Conservation (phyloP, 2,888 invertebrate genomes). For the Luperina nickerlii region DNA sequence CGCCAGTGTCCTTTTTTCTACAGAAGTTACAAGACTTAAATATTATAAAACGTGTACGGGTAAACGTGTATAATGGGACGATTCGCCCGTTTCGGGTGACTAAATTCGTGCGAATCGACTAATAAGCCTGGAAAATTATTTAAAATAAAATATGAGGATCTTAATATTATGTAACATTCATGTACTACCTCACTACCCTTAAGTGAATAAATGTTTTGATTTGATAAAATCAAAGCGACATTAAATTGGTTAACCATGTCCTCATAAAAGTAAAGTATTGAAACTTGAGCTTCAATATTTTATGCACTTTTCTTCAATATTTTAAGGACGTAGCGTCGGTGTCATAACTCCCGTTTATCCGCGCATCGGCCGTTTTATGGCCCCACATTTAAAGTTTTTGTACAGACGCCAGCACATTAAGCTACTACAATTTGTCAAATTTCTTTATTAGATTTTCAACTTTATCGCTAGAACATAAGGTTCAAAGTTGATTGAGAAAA, state of each 20-base stretch:
- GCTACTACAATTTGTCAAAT: too few relatives aligned
- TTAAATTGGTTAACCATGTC: background rate
- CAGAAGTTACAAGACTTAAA: too few relatives aligned
- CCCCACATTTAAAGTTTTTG: slow-evolving; percentile 68
- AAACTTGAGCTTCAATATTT: background rate
- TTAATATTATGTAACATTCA: background rate
- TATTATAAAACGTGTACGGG: too few relatives aligned
- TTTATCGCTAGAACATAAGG: too few relatives aligned
- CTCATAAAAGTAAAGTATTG: background rate
- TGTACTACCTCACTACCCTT: background rate
- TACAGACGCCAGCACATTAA: too few relatives aligned
- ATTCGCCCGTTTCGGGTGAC: background rate
- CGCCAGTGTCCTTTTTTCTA: too few relatives aligned
- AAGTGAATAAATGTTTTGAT: background rate
- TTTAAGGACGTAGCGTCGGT: background rate
- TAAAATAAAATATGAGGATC: background rate
- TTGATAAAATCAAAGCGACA: background rate
- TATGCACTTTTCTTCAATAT: too few relatives aligned
- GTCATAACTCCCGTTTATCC: background rate
- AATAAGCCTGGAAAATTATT: background rate
- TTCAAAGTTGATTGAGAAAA: too few relatives aligned
- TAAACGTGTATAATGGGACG: background rate
- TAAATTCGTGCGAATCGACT: background rate
- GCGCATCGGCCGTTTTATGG: slow-evolving; percentile 33
- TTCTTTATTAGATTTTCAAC: too few relatives aligned